A percentile compares a stretch with the other conserved stretches of the same genome.
phyloP scores from a whole-genome alignment of 2,113 vertebrate genomes.

The Ascaphus truei region DNA sequence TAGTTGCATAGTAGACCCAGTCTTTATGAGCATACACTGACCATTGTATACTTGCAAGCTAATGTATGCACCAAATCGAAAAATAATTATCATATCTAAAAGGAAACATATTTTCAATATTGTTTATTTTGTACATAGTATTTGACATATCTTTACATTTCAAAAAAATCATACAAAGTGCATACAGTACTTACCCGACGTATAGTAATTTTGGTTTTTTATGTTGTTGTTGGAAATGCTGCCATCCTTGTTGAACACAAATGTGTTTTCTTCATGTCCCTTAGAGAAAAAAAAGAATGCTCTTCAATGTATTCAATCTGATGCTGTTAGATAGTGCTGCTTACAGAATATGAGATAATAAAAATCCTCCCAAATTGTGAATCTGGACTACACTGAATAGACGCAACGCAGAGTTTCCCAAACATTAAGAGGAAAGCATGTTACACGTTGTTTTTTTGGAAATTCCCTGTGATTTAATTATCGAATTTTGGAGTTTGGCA shows the following conservation, averaged over 20 bases:
- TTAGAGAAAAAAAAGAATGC: slow-evolving; percentile 9
- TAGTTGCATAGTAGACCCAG: slow-evolving; percentile 42
- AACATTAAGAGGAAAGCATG: too few species aligned
- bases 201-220: slow-evolving; percentile 30
- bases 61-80: not conserved
- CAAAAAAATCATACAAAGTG: not conserved
- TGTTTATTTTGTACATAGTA: not conserved
- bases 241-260: slow-evolving; percentile 42
- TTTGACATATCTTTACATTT: not conserved
- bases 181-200: slow-evolving; percentile 50
- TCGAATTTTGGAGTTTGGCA: too few species aligned
- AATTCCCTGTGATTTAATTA: too few species aligned
- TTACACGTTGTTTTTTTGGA: too few species aligned
- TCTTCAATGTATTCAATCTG: too few species aligned
- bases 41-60: slow-evolving; percentile 37
- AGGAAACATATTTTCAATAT: slow-evolving; percentile 4
- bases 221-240: slow-evolving; percentile 41
- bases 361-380: too few species aligned
- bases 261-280: slow-evolving; percentile 25
- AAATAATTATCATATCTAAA: not conserved
- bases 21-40: slow-evolving; percentile 46
- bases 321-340: too few species aligned
- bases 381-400: too few species aligned
- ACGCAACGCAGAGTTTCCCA: too few species aligned
- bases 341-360: too few species aligned